Conservation (phyloP, 2,888 invertebrate species). For the Loripinus fragilis region DNA sequence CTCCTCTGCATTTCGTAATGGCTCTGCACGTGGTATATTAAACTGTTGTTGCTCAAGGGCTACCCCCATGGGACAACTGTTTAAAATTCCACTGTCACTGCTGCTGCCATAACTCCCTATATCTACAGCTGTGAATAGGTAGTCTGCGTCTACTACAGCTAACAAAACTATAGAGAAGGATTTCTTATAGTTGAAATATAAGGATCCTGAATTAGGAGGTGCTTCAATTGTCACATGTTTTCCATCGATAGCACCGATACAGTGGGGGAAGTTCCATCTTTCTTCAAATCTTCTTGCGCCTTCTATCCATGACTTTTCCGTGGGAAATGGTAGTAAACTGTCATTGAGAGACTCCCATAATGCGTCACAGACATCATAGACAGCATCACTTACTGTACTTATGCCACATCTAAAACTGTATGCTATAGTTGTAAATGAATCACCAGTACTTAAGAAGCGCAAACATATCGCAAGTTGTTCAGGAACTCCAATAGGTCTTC, state of each 20-base stretch:
- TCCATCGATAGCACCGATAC: conserved; percentile 28
- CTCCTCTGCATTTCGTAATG: not conserved
- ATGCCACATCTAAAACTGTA: conserved; percentile 20
- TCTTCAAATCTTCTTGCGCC: conserved; percentile 32
- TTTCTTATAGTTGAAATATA: conserved; percentile 35
- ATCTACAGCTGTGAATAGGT: conserved; percentile 21
- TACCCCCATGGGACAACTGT: conserved; percentile 2
- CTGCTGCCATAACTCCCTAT: conserved; percentile 5
- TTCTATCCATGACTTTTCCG: conserved; percentile 29
- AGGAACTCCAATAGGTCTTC: too few species aligned
- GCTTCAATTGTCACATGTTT: conserved; percentile 1
- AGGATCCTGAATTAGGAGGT: conserved; percentile 20
- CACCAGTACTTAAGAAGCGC: not conserved
- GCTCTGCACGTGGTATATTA: not conserved
- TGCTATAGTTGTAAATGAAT: not conserved
- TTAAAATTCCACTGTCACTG: not conserved
- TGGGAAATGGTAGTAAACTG: not conserved
- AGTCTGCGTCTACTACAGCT: not conserved
- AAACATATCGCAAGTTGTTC: too few species aligned
- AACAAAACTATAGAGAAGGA: conserved; percentile 12
- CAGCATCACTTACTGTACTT: conserved; percentile 24
- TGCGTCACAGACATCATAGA: conserved; percentile 19
- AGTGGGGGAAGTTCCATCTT: conserved; percentile 24
- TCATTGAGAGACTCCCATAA: conserved; percentile 10
- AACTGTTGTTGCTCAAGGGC: not conserved